These are phyloP conservation scores for Lepidurus packardi DNA, from an alignment of 1,140 invertebrate genomes.

Conservation along the genomic window DNA sequence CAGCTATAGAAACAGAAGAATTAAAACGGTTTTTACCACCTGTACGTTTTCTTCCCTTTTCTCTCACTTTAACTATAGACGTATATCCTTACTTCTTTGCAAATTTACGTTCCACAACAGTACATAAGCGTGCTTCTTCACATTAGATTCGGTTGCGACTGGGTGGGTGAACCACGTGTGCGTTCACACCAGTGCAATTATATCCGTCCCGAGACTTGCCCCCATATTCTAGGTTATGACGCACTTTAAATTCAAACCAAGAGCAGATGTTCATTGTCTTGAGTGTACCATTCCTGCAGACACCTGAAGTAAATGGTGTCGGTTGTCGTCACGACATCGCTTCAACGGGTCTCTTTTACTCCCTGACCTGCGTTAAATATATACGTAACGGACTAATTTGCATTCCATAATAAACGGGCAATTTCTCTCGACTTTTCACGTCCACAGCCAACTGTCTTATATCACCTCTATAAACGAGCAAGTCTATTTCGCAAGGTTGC, in stretches of 20 bases:
- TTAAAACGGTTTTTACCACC: not conserved
- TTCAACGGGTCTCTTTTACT: not conserved
- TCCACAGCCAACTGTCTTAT: no score
- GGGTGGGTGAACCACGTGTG: not conserved
- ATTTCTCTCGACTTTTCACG: no score
- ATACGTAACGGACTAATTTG: no score
- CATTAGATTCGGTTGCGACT: not conserved
- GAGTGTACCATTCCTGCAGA: not conserved
- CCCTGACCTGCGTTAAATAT: not conserved
- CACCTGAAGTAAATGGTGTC: no score
- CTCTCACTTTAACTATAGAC: not conserved
- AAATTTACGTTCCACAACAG: conserved; percentile 11
- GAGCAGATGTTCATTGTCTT: conserved; percentile 6
- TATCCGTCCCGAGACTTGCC: not conserved
- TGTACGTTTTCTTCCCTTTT: not conserved
- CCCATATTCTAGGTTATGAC: not conserved
- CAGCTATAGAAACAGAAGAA: no score
- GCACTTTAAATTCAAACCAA: not conserved
- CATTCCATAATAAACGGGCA: no score
- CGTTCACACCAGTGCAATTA: not conserved
- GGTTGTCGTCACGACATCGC: not conserved
- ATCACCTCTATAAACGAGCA: no score
- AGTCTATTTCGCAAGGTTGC: no score
- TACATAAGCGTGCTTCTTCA: not conserved
- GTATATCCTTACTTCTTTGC: not conserved